Percentiles rank a stretch among this genome's conserved stretches.
These are phyloP conservation scores for Burhinus bistriatus DNA, from an alignment of 2,113 vertebrate species.

Conservation along the genomic window DNA sequence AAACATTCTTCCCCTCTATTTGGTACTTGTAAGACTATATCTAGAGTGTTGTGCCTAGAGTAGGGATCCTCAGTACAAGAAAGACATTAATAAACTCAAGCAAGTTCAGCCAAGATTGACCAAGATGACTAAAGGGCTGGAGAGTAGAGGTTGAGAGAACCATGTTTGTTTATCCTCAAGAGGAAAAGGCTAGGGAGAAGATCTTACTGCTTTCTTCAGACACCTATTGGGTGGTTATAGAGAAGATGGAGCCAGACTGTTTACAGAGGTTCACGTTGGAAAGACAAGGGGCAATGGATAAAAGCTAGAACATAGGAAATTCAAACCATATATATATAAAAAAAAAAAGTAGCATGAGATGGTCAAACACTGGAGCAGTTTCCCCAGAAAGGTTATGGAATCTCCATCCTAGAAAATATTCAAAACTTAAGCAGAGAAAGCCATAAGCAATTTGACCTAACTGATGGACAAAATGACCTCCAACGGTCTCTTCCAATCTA, in stretches of 20 bases:
- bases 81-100: neutral
- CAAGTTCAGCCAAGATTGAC: neutral
- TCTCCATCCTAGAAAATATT: neutral
- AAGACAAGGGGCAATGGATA: neutral
- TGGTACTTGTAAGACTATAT: neutral
- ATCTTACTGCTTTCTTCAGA: neutral
- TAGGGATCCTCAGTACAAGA: neutral
- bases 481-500: neutral
- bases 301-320: neutral
- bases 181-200: neutral
- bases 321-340: neutral
- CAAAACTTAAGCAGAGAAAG: neutral
- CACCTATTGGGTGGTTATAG: accelerated
- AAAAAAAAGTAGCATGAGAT: neutral
- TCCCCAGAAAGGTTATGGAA: neutral
- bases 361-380: neutral
- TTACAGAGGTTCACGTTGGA: neutral
- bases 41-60: neutral
- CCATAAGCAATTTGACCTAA: neutral
- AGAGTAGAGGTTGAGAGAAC: neutral
- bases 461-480: neutral
- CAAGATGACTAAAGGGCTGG: neutral
- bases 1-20: neutral
- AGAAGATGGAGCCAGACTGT: neutral
- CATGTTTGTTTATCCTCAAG: neutral